These are phyloP conservation scores for Cisticola juncidis DNA, from an alignment of 2,113 vertebrate genomes.

Conservation along the genomic window DNA sequence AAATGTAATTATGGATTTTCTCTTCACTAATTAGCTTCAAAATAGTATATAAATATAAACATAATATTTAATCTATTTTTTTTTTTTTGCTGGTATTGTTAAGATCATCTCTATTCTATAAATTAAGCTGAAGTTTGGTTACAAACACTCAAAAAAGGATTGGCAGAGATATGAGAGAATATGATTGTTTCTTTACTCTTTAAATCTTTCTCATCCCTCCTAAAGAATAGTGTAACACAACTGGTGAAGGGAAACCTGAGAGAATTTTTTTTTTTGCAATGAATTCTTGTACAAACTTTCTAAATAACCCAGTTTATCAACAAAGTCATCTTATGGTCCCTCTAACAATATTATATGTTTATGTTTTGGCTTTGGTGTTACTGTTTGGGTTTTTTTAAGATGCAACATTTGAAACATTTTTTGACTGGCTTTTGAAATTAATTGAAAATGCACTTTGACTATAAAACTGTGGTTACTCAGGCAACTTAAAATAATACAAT, in stretches of 20 bases:
- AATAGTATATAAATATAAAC: neutral
- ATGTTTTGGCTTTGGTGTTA: neutral
- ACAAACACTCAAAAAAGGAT: neutral
- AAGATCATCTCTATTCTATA: neutral
- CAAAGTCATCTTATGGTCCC: neutral
- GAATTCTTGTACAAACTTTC: neutral
- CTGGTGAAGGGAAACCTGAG: neutral
- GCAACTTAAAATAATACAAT: neutral
- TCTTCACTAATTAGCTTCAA: neutral
- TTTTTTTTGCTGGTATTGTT: neutral
- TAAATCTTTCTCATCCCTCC: neutral
- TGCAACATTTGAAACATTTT: neutral
- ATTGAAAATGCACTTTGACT: neutral
- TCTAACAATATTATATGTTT: neutral
- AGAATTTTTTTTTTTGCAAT: neutral
- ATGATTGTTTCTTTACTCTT: neutral
- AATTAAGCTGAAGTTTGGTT: neutral
- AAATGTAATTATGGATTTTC: neutral
- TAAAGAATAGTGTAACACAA: neutral
- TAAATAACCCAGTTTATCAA: neutral
- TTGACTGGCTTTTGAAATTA: neutral
- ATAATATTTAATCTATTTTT: neutral
- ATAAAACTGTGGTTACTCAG: neutral
- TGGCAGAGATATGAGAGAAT: neutral
- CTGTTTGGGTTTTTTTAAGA: neutral